Base-by-base conservation (phyloP, 2,888 invertebrate species). In the Athrips mouffetella region DNA sequence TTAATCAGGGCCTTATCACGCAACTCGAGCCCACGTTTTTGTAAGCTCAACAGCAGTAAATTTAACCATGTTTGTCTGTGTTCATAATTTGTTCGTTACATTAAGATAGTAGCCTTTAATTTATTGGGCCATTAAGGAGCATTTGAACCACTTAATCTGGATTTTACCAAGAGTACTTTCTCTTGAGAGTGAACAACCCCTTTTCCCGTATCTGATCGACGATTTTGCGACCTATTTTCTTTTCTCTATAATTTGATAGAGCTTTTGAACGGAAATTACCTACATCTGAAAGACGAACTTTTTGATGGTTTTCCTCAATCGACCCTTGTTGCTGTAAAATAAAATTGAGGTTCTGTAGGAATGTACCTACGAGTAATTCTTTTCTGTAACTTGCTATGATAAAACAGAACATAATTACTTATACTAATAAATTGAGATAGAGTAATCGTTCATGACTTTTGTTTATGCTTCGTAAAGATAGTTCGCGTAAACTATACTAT, bases 1-100 rank as follows among this genome's bases (percentile, higher is more conserved):
- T 76, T 73, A 76, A 63, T 67, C 63, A 62, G 60, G 55, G 54
- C 52, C 54, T 62, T 59, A 67, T 62, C 73, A 71, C 63, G 64
- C 64, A 52, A 60, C 57, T 51, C 47, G 60, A 51, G 57, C 58
- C 56, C 57, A 45, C 55, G 51, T 60, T 53, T 69, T 60, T 60
- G 60, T 62, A 35, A 56, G 61, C 55, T 41, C 33, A 33, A 57
- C 51, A 52, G 52, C 60, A 54, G 64, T 63, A 25, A 62, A 58
- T 61, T 59, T 61, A 57, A 59, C 53, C 60, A 53, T 60, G 57
- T 57, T 67, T 67, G 54, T 57, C 53, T 54, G 39, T 41, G 7
- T 44, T 42, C 37, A 44, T 30, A 27, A 45, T 13, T 39, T 20
- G n/a, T 13, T 40, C 23, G 23, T 44, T 13, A 11, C 13, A 20